Evolutionary conservation across 2,888 invertebrate species (phyloP), one percentile per base, ranked within the genome.

Genomic region (Melieria picta): DNA sequence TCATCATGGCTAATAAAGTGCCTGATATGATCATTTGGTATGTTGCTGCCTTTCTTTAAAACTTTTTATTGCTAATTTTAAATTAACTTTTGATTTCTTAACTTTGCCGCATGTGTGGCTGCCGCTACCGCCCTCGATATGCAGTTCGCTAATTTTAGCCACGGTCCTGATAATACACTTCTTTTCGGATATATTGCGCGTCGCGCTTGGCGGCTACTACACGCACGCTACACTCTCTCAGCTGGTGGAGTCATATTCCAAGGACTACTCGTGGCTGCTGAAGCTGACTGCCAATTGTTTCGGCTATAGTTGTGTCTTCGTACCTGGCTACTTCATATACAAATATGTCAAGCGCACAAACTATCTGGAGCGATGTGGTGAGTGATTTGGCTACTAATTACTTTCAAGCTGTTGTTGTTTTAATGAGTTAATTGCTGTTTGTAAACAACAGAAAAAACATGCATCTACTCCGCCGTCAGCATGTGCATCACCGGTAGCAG

Each of bases 281-380:
- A 91, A 93, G 76, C 88, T 97, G 56, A 81, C 91, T 56, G 88
- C 94, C 43, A 98, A 98, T 87, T 88, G 96, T 69, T 89, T 95
- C 16, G 96, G 97, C 11, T 98, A 98, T 85, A 91, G 93, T 4
- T 94, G 95, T n/a, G 89, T 98, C 70, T 89, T 97, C 83, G 86
- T 97, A 72, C 97, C 98, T 1, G 95, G 95, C 63, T 93, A 91
- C 83, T 87, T 97, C 16, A 89, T 96, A 69, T 94, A 94, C 84
- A 93, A 92, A 85, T 96, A 95, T 87, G 90, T 95, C 43, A 90
- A 91, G 76, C 91, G 90, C 81, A 92, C 90, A 65, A 93, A 94
- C 79, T 95, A 95, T 83, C 89, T 95, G 78, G 95, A 96, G 82
- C 91, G 92, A 85, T 89, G 91, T 83, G 91, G 95, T 94, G 86